Evolutionary conservation across 2,888 invertebrate genomes (phyloP), one percentile per base, ranked within the genome.

Genomic region (Pachymerium ferrugineum): DNA sequence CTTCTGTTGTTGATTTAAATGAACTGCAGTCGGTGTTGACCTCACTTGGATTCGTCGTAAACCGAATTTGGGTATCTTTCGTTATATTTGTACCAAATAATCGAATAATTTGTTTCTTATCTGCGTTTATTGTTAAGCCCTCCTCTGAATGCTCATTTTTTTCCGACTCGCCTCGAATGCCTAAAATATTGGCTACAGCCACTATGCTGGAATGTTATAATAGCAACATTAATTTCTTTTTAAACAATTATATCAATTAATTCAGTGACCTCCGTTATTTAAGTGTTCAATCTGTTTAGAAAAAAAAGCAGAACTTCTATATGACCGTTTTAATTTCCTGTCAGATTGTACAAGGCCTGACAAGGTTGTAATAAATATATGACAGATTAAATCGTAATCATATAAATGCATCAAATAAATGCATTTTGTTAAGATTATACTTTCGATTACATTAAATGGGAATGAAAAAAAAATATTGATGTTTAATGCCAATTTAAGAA

Each of bases 51-150:
- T 86, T 84, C 74, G 87, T 86, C 0, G 93, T 93, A 80, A 93
- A 91, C 0, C 89, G 87, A 72, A 94, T 86, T 69, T 87, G 84
- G 0, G 91, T 90, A 74, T 86, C 82, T 0, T 86, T 81, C 0
- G 87, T 87, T 74, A 94, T 84, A 1, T 90, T 89, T 8, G 82
- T 83, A 0, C 94, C 94, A 81, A 92, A 93, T 33, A 94, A 80
- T 70, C 93, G 88, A 54, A 94, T 80, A 12, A 85, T 85, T 22
- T 89, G 87, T 1, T 84, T 82, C 0, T 84, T 82, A 71, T 87
- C 86, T 16, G 88, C 88, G 74, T 90, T 80, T 22, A 94, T 85
- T 76, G 86, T 91, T 35, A 91, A 84, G 0, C 91, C 90, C 73
- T 85, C 80, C 0, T 83, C 85, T 6, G 25, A 54, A 29, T 47